These are phyloP conservation scores for Drosophila limbata DNA, from an alignment of 2,888 invertebrate genomes.

Conservation along the genomic window DNA sequence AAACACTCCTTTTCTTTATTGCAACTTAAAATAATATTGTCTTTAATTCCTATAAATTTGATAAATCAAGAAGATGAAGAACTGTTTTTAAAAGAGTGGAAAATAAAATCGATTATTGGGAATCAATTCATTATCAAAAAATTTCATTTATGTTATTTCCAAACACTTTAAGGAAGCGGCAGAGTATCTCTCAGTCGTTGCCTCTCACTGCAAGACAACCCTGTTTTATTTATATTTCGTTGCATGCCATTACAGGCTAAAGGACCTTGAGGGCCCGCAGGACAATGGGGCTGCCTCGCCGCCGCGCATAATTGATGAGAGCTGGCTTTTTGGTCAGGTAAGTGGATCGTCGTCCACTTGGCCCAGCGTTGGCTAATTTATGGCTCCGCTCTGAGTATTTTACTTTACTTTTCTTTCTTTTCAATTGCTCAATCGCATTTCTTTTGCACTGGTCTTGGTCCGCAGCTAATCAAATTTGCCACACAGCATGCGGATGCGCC, in stretches of 20 bases:
- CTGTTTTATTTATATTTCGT: slow-evolving; percentile 60
- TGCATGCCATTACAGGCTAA: slow-evolving; percentile 60
- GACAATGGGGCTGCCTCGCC: slow-evolving; percentile 62
- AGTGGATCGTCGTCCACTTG: slow-evolving; percentile 55
- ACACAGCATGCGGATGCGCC: slow-evolving; percentile 74
- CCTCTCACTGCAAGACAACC: slow-evolving; percentile 1
- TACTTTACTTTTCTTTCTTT: slow-evolving; percentile 13
- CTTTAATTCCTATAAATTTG: too few species aligned
- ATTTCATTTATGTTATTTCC: not conserved
- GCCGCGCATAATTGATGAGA: slow-evolving; percentile 84
- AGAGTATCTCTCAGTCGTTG: slow-evolving; percentile 1
- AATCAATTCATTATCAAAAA: too few species aligned
- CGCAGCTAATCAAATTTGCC: slow-evolving; percentile 84
- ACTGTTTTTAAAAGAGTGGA: too few species aligned
- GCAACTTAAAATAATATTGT: too few species aligned
- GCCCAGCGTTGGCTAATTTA: slow-evolving; percentile 54
- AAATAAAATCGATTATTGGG: too few species aligned
- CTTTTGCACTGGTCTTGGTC: not conserved
- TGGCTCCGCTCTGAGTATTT: slow-evolving; percentile 12
- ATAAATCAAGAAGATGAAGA: too few species aligned
- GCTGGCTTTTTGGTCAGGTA: slow-evolving; percentile 85
- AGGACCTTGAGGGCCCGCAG: slow-evolving; percentile 64
- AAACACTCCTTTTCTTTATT: too few species aligned
- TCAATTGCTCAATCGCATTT: slow-evolving; percentile 5
- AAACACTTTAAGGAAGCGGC: not conserved